phyloP scores from a whole-genome alignment of 2,888 invertebrate genomes.

The Prosopocoilus inquinatus region DNA sequence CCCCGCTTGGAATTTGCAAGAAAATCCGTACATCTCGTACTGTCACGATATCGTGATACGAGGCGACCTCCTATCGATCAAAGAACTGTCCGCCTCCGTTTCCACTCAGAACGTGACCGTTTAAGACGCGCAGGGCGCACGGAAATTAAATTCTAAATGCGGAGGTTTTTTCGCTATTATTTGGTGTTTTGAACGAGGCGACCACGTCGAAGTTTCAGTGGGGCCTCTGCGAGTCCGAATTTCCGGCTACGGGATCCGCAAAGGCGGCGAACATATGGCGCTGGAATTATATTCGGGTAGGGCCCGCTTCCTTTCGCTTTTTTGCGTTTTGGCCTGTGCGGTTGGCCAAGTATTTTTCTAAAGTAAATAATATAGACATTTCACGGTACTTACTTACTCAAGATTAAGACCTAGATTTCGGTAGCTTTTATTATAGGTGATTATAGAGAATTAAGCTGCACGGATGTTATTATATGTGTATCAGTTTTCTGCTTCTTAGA shows the following conservation, averaged over 20 bases:
- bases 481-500: not conserved
- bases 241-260: conserved; percentile 2
- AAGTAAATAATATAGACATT: conserved; percentile 49
- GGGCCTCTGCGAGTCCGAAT: conserved; percentile 6
- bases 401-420: conserved; percentile 40
- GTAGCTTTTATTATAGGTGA: conserved; percentile 44
- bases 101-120: conserved; percentile 32
- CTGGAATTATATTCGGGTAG: conserved; percentile 29
- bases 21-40: not conserved
- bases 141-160: conserved; percentile 31
- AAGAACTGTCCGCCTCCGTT: conserved; percentile 42
- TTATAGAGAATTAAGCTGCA: conserved; percentile 34
- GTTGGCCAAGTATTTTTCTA: conserved; percentile 37
- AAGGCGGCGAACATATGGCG: conserved; percentile 27
- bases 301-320: conserved; percentile 35
- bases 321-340: conserved; percentile 33
- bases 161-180: conserved; percentile 42
- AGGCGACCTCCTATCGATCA: conserved; percentile 38
- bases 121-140: not conserved
- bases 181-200: conserved; percentile 34
- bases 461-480: conserved; percentile 1
- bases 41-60: conserved; percentile 24
- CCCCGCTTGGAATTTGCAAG: not conserved
- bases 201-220: conserved; percentile 27
- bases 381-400: conserved; percentile 46